phyloP scores from a whole-genome alignment of 2,797 vertebrate species.

The Aldrovandia affinis region DNA sequence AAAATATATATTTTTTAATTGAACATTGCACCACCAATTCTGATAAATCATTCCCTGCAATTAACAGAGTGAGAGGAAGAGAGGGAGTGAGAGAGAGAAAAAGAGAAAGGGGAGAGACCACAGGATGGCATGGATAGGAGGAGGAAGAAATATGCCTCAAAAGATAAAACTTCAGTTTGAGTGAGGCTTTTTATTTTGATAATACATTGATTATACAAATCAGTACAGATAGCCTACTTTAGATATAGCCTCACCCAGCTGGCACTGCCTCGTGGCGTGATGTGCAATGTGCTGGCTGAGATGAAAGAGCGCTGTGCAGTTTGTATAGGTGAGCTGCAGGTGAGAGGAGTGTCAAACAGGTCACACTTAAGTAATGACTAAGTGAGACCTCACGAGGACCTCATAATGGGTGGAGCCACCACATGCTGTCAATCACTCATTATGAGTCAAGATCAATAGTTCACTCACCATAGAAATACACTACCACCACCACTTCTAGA shows the following conservation, averaged over 20 bases:
- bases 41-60: no score
- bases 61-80: neutral
- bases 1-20: no score
- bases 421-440: neutral
- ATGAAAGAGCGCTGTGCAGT: conserved; percentile 11
- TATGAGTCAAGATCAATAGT: neutral
- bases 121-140: neutral
- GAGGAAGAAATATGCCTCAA: neutral
- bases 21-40: no score
- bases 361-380: neutral
- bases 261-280: conserved; percentile 7
- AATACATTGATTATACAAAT: no score
- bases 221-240: no score
- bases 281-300: neutral
- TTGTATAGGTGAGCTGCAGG: neutral
- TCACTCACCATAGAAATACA: no score
- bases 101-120: neutral
- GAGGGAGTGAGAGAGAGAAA: neutral
- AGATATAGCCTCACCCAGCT: neutral
- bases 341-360: neutral
- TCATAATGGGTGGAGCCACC: neutral
- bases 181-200: no score
- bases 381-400: neutral
- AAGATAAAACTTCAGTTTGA: neutral
- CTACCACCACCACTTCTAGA: no score